Base-by-base conservation (phyloP, 2,888 invertebrate species). In the Sinodicranocentrus sp. region DNA sequence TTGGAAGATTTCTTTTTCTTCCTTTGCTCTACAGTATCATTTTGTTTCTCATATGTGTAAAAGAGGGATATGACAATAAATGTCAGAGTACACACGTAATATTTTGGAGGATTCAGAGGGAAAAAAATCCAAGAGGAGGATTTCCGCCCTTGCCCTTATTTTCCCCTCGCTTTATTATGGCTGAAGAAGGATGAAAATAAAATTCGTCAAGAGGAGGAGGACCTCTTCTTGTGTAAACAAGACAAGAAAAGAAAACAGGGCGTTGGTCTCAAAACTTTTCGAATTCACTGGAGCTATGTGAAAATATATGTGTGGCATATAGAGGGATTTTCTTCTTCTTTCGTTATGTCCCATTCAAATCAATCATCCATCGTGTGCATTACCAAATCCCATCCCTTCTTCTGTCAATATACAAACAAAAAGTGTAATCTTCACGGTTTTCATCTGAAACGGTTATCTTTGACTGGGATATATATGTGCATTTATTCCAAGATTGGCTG, bases 321-420 rank as follows among this genome's bases (percentile, higher is more conserved):
- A 33, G n/a, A n/a, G n/a, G 8, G 39, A 39, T 39, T 39, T 39
- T 39, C 13, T 39, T n/a, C n/a, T 48, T 48, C n/a, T n/a, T 25
- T 25, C 33, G 10, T 77, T 61, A 43, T 63, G 67, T 73, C 63
- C 82, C 68, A 73, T 75, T 82, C 57, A 73, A 82, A 82, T 82
- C 82, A 82, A 82, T 82, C 82, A 82, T 82, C 13, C 43, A 19
- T 48, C 33, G 21, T 63, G 48, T 54, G 19, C 25, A 44, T 65
- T 67, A 25, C 15, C 28, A 52, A 70, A 43, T 61, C 70, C 71
- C 54, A 21, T 52, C 52, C 54, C 28, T 15, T 67, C 19, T 54
- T 28, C 33, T 6, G 33, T n/a, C 17, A 21, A 19, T 23, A 28
- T 70, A 25, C 73, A 63, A 26, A 65, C 65, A 73, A 33, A 65